Conservation (phyloP, 2,888 invertebrate genomes). For the Cantharis rustica region DNA sequence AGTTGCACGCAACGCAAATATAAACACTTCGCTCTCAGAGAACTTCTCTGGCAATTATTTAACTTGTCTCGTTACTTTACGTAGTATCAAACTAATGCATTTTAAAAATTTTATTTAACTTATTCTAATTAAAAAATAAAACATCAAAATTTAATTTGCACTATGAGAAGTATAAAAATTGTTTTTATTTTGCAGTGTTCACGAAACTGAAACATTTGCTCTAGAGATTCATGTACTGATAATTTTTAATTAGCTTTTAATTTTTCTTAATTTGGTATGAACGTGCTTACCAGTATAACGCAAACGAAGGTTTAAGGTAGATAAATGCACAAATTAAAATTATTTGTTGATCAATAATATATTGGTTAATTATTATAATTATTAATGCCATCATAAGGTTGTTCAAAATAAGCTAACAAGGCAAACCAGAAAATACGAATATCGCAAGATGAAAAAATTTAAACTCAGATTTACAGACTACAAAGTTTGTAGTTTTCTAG, state of each 20-base stretch:
- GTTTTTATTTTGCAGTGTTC: not conserved
- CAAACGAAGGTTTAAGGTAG: not conserved
- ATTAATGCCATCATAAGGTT: not conserved
- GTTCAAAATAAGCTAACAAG: not conserved
- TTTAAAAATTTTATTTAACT: not conserved
- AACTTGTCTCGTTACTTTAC: conserved; percentile 3
- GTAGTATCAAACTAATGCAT: not conserved
- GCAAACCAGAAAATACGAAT: not conserved
- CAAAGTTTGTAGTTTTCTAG: no score
- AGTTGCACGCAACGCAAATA: conserved; percentile 48
- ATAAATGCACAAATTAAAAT: not conserved
- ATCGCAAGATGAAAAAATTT: no score
- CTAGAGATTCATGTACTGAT: not conserved
- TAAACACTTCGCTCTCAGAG: conserved; percentile 31
- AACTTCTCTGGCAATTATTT: conserved; percentile 17
- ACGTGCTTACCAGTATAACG: not conserved
- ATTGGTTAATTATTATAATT: not conserved
- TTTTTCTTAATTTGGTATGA: not conserved
- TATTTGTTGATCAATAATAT: not conserved
- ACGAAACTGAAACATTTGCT: not conserved
- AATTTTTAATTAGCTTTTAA: not conserved
- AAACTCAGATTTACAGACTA: no score
- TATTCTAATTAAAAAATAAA: not conserved
- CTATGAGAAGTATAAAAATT: not conserved
- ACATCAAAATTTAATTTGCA: not conserved